Evolutionary conservation across 1,140 invertebrate species (phyloP), one percentile per base, ranked within the genome.

Genomic region (Drosophila pectinifera): DNA sequence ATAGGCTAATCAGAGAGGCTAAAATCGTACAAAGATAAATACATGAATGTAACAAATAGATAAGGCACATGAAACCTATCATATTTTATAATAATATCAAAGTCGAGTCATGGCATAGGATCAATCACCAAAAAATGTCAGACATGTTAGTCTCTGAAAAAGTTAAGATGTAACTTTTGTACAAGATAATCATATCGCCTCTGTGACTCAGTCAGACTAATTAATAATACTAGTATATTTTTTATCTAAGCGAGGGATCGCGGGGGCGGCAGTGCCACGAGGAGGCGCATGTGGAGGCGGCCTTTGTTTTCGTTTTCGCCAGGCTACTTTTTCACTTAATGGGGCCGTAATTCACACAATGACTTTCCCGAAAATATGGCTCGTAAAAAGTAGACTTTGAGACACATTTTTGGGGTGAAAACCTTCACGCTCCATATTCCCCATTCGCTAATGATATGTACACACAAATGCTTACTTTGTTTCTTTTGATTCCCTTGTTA

Each of bases 321-420:
- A 36, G 49, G 49, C 31, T 51, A 51, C 48, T 20, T 49, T 51
- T 51, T 3, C 7, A 16, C 48, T 53, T 53, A 53, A 53, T 53
- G 49, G 49, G 18, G 31, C 18, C 31, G 13, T 53, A 53, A 53
- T 53, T 53, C 7, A 53, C 31, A 53, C 49, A 53, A 36, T 36
- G 49, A n/a, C 31, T 53, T 53, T 53, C 31, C 49, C 31, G 31
- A 53, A 53, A 53, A 53, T 53, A 53, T 53, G 49, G 49, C 49
- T 53, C 31, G 31, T 53, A 53, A 53, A 53, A 53, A 10, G 18
- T 36, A 53, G 49, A 53, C 49, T 53, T 53, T 53, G 31, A 53
- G 49, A 53, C 49, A 36, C 34, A 36, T 51, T 34, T 36, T 14
- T 53, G 28, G 48, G 48, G 49, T 36, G 49, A 53, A 53, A 53